A percentile compares a stretch with the other conserved stretches of the same genome.
Evolutionary conservation across 2,113 vertebrate genomes (phyloP).

Genomic region (Epinephelus moara): DNA sequence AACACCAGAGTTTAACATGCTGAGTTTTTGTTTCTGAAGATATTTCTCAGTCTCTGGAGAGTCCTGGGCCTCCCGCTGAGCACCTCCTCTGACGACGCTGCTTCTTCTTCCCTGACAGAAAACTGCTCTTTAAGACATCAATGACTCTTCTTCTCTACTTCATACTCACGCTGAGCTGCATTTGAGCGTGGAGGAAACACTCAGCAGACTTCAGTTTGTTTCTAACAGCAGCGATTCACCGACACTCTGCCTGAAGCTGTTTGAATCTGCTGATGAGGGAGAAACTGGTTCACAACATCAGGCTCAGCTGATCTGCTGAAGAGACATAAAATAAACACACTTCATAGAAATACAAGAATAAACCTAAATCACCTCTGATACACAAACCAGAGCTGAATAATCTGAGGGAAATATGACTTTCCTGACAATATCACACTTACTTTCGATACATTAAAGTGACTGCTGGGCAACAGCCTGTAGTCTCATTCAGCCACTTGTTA

Average conservation of each 20-base stretch:
- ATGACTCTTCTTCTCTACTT: conserved; percentile 9
- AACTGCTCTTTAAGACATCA: conserved; percentile 29
- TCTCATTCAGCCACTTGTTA: too few species aligned
- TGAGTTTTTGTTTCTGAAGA: conserved; percentile 10
- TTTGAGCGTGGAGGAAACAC: not conserved
- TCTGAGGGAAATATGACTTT: not conserved
- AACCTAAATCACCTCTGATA: not conserved
- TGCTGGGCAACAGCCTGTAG: too few species aligned
- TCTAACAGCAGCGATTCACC: not conserved
- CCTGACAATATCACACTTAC: not conserved
- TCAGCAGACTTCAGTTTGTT: conserved; percentile 2
- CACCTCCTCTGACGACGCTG: not conserved
- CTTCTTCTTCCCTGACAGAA: conserved; percentile 13
- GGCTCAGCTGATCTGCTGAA: too few species aligned
- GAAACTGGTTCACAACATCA: too few species aligned
- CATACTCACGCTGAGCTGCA: conserved; percentile 13
- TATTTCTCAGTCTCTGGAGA: conserved; percentile 14
- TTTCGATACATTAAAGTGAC: too few species aligned
- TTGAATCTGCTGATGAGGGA: too few species aligned
- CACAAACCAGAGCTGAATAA: not conserved
- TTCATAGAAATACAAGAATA: not conserved
- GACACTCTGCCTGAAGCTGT: not conserved
- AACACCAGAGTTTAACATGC: conserved; percentile 4
- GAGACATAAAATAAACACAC: conserved; percentile 4
- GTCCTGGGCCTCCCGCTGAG: conserved; percentile 3